Base-by-base conservation (phyloP, 2,888 invertebrate species). In the Parasteatoda lunata region DNA sequence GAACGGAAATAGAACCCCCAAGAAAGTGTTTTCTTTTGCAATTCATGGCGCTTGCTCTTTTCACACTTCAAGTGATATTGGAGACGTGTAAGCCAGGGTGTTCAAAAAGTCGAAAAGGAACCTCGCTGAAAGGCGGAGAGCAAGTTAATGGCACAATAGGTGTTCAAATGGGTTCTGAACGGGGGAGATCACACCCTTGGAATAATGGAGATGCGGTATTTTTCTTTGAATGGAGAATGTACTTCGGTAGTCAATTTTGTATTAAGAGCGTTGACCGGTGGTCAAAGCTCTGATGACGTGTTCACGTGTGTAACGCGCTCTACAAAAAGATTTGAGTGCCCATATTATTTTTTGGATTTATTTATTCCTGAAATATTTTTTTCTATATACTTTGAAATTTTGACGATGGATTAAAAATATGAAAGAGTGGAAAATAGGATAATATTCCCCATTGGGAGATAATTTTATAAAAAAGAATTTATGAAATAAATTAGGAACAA, bases 11-110 rank as follows among this genome's bases (percentile, higher is more conserved):
- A 69, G 77, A 81, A 72, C 81, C 71, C 70, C 76, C 59, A 69
- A 15, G 45, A 83, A 85, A 85, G 71, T 80, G 76, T 73, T 80
- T 85, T 85, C 78, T 81, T 75, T 75, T 48, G 15, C 48, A 64
- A 64, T 52, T 69, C 64, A 66, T 59, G 59, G n/a, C 70, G 70
- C 47, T 49, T 48, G 68, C 69, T 78, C 72, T 49, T 73, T 73
- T 66, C 48, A 64, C 13, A 13, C 59, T 52, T 85, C 76, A 76
- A 85, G 85, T 71, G 76, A 54, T 65, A 83, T 71, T 77, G 71
- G 77, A 72, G 77, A 66, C 77, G 49, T 83, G 83, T 83, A 77
- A 45, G 51, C 45, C 13, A 7, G 45, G 45, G 45, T 69, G 45
- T n/a, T 8, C 11, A 30, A 78, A 45, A 76, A 76, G 73, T 75